Percentiles rank a stretch among this genome's conserved stretches.
Evolutionary conservation across 2,113 vertebrate genomes (phyloP).

Genomic region (Nothobranchius kuhntae): DNA sequence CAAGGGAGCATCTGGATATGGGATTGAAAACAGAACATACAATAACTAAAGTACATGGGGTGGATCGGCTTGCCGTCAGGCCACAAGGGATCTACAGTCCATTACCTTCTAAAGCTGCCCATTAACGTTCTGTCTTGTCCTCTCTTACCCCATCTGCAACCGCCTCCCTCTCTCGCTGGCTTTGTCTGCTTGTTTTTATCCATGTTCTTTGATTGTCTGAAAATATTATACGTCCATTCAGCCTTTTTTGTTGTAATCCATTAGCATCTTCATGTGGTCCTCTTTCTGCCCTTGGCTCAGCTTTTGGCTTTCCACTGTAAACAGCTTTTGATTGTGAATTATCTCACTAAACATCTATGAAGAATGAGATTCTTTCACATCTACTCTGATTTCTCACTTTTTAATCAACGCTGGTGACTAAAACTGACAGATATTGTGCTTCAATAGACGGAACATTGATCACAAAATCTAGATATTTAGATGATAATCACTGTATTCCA

Average conservation of each 20-base stretch:
- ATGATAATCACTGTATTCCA: not conserved
- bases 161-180: not conserved
- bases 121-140: slow-evolving; percentile 55
- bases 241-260: slow-evolving; percentile 9
- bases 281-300: slow-evolving; percentile 3
- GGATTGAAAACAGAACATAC: slow-evolving; percentile 51
- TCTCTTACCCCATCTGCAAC: not conserved
- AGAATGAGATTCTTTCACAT: not conserved
- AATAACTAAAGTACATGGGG: slow-evolving; percentile 56
- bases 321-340: not conserved
- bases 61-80: slow-evolving; percentile 51
- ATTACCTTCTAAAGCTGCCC: slow-evolving; percentile 67
- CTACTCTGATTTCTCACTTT: not conserved
- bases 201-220: not conserved
- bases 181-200: slow-evolving; percentile 17
- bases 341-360: no score
- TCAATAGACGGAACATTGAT: not conserved
- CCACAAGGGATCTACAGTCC: slow-evolving; percentile 67
- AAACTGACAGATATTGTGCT: not conserved
- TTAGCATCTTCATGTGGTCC: slow-evolving; percentile 7
- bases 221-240: slow-evolving; percentile 11
- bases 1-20: slow-evolving; percentile 53
- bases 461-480: not conserved
- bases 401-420: not conserved
- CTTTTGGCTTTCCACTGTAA: not conserved